These are phyloP conservation scores for Drymodes brunneopygia DNA, from an alignment of 2,113 vertebrate genomes.

Conservation along the genomic window DNA sequence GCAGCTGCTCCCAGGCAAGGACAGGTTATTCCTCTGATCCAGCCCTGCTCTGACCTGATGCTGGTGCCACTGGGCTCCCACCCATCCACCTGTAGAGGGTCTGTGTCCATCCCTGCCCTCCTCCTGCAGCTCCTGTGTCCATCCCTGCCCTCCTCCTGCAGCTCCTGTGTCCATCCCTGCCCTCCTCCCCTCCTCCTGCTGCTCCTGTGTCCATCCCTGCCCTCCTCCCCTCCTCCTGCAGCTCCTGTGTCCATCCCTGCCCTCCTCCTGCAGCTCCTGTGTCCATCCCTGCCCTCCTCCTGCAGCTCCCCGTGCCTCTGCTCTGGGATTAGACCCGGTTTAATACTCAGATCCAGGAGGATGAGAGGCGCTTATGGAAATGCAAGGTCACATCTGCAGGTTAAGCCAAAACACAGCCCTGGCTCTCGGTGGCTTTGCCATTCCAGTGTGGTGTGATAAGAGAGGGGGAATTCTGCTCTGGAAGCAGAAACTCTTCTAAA, in stretches of 20 bases:
- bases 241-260: neutral
- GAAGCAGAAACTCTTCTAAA: neutral
- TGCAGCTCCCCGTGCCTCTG: neutral
- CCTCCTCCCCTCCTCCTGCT: neutral
- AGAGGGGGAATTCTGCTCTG: neutral
- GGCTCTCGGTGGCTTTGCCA: neutral
- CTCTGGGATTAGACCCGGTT: neutral
- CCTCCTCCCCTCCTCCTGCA: no score
- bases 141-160: neutral
- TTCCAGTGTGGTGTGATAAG: neutral
- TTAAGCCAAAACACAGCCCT: neutral
- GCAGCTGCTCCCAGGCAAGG: neutral
- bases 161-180: neutral
- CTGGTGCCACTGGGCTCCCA: neutral
- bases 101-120: neutral
- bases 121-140: fast-evolving
- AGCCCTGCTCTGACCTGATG: neutral
- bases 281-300: neutral
- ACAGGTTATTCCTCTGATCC: neutral
- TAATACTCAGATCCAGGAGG: neutral
- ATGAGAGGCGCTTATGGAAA: neutral
- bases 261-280: neutral
- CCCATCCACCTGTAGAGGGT: neutral
- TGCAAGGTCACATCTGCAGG: neutral
- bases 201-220: neutral